Evolutionary conservation across 2,888 invertebrate species (phyloP).

Genomic region (Caradrina kadenii): DNA sequence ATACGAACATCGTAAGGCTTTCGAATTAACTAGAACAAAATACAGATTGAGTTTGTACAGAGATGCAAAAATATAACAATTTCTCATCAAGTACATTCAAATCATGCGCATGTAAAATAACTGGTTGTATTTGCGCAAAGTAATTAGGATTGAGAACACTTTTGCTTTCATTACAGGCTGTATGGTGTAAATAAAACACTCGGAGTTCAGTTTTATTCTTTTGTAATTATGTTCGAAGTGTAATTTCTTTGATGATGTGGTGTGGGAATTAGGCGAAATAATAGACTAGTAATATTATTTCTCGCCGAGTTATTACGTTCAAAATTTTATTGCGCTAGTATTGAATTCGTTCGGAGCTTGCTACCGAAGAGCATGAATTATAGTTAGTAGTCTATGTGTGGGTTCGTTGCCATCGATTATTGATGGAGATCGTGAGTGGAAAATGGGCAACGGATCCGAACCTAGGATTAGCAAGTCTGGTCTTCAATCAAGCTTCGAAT

Average conservation of each 20-base stretch:
- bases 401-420: conserved; percentile 47
- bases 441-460: conserved; percentile 39
- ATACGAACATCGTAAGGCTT: conserved; percentile 5
- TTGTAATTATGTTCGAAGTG: conserved; percentile 47
- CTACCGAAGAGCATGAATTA: conserved; percentile 54
- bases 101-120: conserved; percentile 34
- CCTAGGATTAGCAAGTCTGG: conserved; percentile 41
- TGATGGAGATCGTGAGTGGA: conserved; percentile 50
- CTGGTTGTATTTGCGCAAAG: conserved; percentile 53
- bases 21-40: conserved; percentile 4
- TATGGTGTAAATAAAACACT: conserved; percentile 54
- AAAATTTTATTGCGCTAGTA: conserved; percentile 46
- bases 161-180: conserved; percentile 62
- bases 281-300: conserved; percentile 53
- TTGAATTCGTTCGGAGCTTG: conserved; percentile 45
- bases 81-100: conserved; percentile 36
- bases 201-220: conserved; percentile 48
- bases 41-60: background rate
- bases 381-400: conserved; percentile 42
- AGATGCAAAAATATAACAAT: conserved; percentile 34
- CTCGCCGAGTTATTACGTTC: conserved; percentile 50
- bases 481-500: conserved; percentile 17
- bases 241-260: conserved; percentile 57
- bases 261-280: conserved; percentile 58
- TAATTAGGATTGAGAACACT: conserved; percentile 66